Evolutionary conservation across 92 coral and sea anemone species (phyloP).

Genomic region (Epizoanthus rinbou): DNA sequence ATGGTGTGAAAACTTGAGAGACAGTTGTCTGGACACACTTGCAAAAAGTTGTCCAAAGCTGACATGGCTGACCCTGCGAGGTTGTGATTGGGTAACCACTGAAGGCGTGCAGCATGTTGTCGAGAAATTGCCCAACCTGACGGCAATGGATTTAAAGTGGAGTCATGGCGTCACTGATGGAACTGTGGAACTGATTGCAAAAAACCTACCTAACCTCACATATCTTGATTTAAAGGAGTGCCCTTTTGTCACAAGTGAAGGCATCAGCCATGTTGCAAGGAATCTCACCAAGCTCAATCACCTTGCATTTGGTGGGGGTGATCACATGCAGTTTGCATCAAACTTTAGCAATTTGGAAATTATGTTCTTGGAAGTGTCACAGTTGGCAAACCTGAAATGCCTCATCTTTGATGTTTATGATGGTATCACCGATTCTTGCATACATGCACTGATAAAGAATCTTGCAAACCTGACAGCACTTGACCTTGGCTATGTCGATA

Average conservation of each 20-base stretch:
- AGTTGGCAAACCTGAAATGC: conserved; percentile 68
- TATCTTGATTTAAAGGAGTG: conserved; percentile 83
- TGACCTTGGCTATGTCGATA: conserved; percentile 86
- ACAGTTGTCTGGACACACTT: conserved; percentile 71
- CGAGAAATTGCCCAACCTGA: conserved; percentile 68
- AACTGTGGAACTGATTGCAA: conserved; percentile 70
- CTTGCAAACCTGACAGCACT: conserved; percentile 72
- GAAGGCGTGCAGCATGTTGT: conserved; percentile 70
- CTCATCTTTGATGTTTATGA: conserved; percentile 82
- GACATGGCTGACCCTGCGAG: conserved; percentile 68
- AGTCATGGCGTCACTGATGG: conserved; percentile 81
- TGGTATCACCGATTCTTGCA: conserved; percentile 74
- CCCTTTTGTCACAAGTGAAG: conserved; percentile 83
- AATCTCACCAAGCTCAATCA: conserved; percentile 67
- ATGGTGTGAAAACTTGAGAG: conserved; percentile 85
- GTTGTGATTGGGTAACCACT: conserved; percentile 93
- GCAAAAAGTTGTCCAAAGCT: conserved; percentile 72
- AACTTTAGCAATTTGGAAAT: conserved; percentile 62
- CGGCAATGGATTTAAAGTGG: conserved; percentile 79
- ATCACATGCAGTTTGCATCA: conserved; percentile 77
- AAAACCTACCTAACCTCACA: conserved; percentile 69
- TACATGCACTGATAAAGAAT: conserved; percentile 66
- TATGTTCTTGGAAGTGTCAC: conserved; percentile 80
- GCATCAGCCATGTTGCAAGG: conserved; percentile 70
- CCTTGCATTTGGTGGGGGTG: conserved; percentile 90